Evolutionary conservation across 2,113 vertebrate genomes (phyloP), one percentile per base, ranked within the genome.

Genomic region (Catharus bicknelli): DNA sequence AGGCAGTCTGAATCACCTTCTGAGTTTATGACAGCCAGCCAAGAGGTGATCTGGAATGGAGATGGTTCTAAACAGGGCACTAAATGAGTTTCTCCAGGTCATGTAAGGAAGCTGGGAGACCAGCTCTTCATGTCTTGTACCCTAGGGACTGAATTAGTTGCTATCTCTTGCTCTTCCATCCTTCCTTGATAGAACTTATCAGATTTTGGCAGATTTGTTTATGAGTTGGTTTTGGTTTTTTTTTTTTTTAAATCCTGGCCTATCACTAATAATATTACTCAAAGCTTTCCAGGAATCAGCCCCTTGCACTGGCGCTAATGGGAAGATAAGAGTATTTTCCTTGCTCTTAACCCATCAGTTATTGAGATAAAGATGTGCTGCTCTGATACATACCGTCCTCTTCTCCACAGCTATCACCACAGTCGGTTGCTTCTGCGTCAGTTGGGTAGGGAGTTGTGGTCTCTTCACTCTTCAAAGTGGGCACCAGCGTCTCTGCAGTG

Each of bases 381-480:
- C 47, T 83, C 85, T 78, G 90, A 93, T 83, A 91, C 96, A 75
- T 85, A 98, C 98, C 98, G 8, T 98, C 98, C 43, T 97, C 97
- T 74, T 97, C 97, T 86, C 96, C 95, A 90, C 98, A 98, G 90
- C 93, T 97, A 30, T 97, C 98, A 14, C 97, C 97, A 54, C 98
- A 98, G 10, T 98, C 97, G 0, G 97, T 98, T 89, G 95, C 73
- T 15, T 98, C 98, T 78, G 98, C 98, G 2, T 98, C 97, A 5
- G 93, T 94, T 91, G 97, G 98, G 76, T 75, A 98, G 4, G 98
- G 97, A 29, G 97, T 98, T 38, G 98, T 98, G 29, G 98, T 98
- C 73, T 98, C 98, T 92, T 98, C 97, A 1, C 96, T 97, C 72
- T 98, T 98, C 74, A 98, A n/a, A 2, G 99, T 99, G 47, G 99